phyloP scores from a whole-genome alignment of 2,113 vertebrate genomes.

The Oncorhynchus nerka region DNA sequence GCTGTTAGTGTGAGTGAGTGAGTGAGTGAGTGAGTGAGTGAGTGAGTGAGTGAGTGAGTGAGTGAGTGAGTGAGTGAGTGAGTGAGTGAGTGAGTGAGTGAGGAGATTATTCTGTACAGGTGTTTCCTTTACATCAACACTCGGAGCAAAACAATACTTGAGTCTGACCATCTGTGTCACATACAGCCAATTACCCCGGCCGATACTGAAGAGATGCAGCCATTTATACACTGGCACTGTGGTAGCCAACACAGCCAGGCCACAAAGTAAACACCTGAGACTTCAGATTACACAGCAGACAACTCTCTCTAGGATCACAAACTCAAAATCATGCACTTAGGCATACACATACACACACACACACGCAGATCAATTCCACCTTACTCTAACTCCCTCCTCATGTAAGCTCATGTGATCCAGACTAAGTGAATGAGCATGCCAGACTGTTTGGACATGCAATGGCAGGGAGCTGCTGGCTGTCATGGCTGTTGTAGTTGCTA shows the following conservation, averaged over 20 bases:
- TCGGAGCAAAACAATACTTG: slow-evolving; percentile 55
- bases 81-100: background rate
- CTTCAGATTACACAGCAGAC: background rate
- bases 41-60: background rate
- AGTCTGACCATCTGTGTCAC: slow-evolving; percentile 50
- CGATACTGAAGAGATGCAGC: background rate
- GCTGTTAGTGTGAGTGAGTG: slow-evolving; percentile 1
- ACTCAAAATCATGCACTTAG: background rate
- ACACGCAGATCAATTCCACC: background rate
- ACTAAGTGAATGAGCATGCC: background rate
- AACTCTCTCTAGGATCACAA: background rate
- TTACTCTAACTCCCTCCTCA: background rate
- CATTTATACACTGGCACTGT: background rate
- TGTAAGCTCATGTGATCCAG: background rate
- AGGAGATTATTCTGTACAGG: slow-evolving; percentile 53
- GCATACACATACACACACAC: slow-evolving; percentile 13
- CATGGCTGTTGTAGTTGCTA: slow-evolving; percentile 35
- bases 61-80: slow-evolving; percentile 12
- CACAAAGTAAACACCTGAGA: slow-evolving; percentile 31
- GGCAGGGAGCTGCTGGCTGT: slow-evolving; percentile 45
- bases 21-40: background rate
- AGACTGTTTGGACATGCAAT: slow-evolving; percentile 5
- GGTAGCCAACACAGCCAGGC: background rate
- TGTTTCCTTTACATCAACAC: slow-evolving; percentile 65
- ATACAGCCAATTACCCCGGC: slow-evolving; percentile 28